Percentiles rank a stretch among this genome's conserved stretches.
Evolutionary conservation across 2,797 vertebrate species (phyloP).

Genomic region (Pogonophryne albipinna): DNA sequence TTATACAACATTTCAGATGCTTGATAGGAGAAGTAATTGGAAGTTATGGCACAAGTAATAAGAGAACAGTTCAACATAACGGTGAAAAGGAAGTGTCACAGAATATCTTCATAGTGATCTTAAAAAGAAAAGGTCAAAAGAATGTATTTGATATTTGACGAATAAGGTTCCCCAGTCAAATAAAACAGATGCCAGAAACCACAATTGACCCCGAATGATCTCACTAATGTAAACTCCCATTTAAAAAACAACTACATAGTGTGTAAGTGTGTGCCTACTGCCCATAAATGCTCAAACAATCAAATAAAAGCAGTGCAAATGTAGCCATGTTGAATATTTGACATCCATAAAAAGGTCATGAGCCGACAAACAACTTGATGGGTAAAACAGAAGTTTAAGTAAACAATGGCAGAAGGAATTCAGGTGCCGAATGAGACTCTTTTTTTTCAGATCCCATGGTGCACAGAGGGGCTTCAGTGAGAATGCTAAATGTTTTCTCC

Average conservation of each 20-base stretch:
- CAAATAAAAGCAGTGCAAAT: neutral
- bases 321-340: neutral
- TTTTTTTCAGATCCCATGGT: constrained; percentile 67
- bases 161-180: neutral
- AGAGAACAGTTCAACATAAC: neutral
- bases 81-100: neutral
- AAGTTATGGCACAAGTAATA: neutral
- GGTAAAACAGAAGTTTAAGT: neutral
- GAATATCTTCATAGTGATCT: neutral
- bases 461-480: constrained; percentile 53
- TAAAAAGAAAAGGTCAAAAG: too few species aligned
- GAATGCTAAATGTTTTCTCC: constrained; percentile 85
- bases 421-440: constrained; percentile 61
- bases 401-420: constrained; percentile 43
- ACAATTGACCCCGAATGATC: neutral
- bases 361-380: constrained; percentile 35
- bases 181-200: neutral
- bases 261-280: neutral
- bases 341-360: constrained; percentile 9
- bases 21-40: neutral
- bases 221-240: neutral
- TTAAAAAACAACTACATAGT: neutral
- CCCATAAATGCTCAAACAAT: neutral
- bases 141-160: neutral
- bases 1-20: neutral